phyloP scores from a whole-genome alignment of 2,797 vertebrate species.

The Loris lydekkerianus region DNA sequence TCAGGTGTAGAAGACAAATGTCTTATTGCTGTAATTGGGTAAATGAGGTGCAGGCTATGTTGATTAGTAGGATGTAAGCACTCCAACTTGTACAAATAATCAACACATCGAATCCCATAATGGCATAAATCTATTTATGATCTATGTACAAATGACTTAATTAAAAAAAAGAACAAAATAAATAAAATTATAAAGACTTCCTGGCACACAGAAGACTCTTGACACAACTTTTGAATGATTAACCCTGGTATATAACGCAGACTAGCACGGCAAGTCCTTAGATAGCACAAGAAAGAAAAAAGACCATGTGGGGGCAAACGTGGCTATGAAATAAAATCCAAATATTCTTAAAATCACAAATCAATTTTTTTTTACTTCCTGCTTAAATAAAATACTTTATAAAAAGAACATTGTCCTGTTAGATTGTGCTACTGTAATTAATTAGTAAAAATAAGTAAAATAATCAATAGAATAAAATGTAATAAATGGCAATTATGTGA shows the following conservation, averaged over 20 bases:
- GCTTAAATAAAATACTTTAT: not conserved
- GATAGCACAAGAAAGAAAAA: not conserved
- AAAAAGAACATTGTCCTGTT: not conserved
- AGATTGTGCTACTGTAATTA: not conserved
- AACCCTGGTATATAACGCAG: not conserved
- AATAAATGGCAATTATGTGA: not conserved
- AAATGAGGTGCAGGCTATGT: no score
- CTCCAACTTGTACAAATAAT: no score
- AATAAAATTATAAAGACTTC: not conserved
- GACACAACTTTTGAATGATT: not conserved
- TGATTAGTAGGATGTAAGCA: no score
- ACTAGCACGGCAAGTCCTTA: not conserved
- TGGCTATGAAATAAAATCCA: not conserved
- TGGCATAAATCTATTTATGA: no score
- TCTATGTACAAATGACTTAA: no score
- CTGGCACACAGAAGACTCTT: not conserved
- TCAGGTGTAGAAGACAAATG: no score
- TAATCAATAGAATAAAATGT: not conserved
- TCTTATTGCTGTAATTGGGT: no score
- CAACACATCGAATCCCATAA: no score
- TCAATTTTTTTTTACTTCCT: not conserved
- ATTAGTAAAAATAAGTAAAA: slow-evolving; percentile 17
- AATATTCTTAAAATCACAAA: not conserved
- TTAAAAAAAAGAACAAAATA: not conserved
- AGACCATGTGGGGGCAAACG: not conserved